Conservation (phyloP, 2,888 invertebrate genomes). For the Dasypogon diadema region DNA sequence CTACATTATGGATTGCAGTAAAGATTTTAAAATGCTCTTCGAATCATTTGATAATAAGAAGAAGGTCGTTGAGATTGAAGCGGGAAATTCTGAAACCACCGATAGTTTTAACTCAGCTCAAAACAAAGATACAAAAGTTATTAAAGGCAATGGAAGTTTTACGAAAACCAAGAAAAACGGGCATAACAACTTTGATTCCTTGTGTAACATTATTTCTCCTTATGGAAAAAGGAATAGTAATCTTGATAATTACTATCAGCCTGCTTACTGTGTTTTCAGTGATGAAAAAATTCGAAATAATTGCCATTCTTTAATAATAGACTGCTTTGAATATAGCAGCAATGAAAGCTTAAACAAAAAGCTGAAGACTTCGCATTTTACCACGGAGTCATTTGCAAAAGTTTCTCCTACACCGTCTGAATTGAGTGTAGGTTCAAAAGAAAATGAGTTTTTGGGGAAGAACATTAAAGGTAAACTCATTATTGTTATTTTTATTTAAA, state of each 20-base stretch:
- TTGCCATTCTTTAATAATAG: conserved; percentile 53
- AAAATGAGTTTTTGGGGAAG: conserved; percentile 62
- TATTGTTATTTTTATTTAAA: background rate
- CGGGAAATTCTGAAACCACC: background rate
- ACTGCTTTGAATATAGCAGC: conserved; percentile 57
- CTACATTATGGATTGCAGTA: conserved; percentile 49
- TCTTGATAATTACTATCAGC: background rate
- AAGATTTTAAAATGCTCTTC: conserved; percentile 14
- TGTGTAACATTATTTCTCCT: background rate
- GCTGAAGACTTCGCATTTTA: conserved; percentile 53
- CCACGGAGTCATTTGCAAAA: conserved; percentile 56
- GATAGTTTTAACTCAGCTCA: background rate
- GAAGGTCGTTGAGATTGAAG: conserved; percentile 11
- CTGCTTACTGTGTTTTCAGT: conserved; percentile 19
- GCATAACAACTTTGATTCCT: background rate
- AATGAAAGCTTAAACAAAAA: conserved; percentile 25
- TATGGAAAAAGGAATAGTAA: conserved; percentile 36
- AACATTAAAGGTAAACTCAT: conserved; percentile 3
- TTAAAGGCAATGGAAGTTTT: background rate
- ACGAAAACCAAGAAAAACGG: conserved; percentile 2
- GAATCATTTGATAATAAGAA: background rate
- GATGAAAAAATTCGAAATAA: conserved; percentile 19
- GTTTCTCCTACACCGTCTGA: conserved; percentile 66
- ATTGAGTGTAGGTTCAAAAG: conserved; percentile 65
- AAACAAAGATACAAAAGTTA: background rate